Evolutionary conservation across 2,113 vertebrate species (phyloP), one percentile per base, ranked within the genome.

Genomic region (Collichthys lucidus): DNA sequence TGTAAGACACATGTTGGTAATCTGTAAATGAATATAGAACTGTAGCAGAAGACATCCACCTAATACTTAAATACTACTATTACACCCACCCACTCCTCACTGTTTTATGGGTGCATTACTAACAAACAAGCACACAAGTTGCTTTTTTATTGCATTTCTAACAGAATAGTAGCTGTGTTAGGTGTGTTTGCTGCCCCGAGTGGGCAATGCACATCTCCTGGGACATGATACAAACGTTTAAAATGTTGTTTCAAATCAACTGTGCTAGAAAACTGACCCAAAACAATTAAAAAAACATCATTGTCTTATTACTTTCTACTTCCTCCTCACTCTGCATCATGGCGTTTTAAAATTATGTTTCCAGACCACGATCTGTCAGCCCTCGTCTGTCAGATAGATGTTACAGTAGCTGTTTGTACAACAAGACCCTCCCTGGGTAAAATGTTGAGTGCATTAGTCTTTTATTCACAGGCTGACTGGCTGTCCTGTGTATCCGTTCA

Each of bases 361-460:
- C 60, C 53, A 63, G 35, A 68, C 24, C 17, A 10, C 81, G 61
- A 61, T 63, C 86, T 86, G 86, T 77, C 88, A 87, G 64, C 63
- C 20, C 46, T 71, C 15, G 31, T 78, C 61, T 40, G 26, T 26
- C 26, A 26, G 26, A 26, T n/a, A 11, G 55, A 60, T 63, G 62
- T 22, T 49, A 85, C 35, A 75, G 47, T 22, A 2, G 40, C 69
- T 84, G 55, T 67, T 76, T 70, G 63, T 86, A 76, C 65, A 77
- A 79, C 60, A 74, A 47, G 63, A 69, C 40, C 62, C 52, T 85
- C 60, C 16, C 46, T 68, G 22, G 75, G 42, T 84, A 52, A 84
- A 71, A 52, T 29, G 29, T 74, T 69, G 24, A 82, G 47, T 44
- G 55, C 22, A 14, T 71, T 62, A 63, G 29, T 84, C 65, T 79